Evolutionary conservation across 2,797 vertebrate genomes (phyloP).

Genomic region (Coregonus ussuriensis): DNA sequence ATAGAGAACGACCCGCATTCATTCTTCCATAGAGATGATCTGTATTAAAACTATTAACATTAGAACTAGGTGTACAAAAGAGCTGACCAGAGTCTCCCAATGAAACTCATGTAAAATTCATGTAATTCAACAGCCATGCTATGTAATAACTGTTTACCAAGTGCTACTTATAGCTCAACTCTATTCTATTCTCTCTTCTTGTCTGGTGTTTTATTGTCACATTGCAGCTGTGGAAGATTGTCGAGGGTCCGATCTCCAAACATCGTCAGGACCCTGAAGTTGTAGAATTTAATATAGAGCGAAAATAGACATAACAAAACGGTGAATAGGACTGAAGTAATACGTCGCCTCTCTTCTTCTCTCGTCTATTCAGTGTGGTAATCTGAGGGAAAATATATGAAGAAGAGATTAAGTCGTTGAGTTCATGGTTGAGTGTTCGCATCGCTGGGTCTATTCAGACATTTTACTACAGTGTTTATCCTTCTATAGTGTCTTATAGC

Average conservation of each 20-base stretch:
- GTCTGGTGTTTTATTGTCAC: conserved; percentile 57
- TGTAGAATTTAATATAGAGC: conserved; percentile 73
- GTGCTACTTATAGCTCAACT: conserved; percentile 5
- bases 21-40: conserved; percentile 70
- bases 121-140: conserved; percentile 70
- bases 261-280: conserved; percentile 54
- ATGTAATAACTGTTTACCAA: conserved; percentile 60
- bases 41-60: conserved; percentile 68
- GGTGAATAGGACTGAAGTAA: conserved; percentile 64
- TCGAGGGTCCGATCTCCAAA: conserved; percentile 57
- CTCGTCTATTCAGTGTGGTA: conserved; percentile 63
- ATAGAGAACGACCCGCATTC: conserved; percentile 75
- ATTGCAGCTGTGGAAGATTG: conserved; percentile 64
- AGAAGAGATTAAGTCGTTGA: conserved; percentile 67
- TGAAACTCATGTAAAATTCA: conserved; percentile 75
- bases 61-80: conserved; percentile 70
- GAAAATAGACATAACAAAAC: conserved; percentile 68
- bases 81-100: conserved; percentile 62
- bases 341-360: conserved; percentile 37
- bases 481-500: conserved; percentile 54
- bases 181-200: background rate
- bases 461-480: conserved; percentile 72
- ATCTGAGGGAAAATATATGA: conserved; percentile 63
- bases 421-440: conserved; percentile 61
- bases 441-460: conserved; percentile 71